These are phyloP conservation scores for Cotesia glomerata DNA, from an alignment of 1,140 invertebrate genomes.

Conservation along the genomic window DNA sequence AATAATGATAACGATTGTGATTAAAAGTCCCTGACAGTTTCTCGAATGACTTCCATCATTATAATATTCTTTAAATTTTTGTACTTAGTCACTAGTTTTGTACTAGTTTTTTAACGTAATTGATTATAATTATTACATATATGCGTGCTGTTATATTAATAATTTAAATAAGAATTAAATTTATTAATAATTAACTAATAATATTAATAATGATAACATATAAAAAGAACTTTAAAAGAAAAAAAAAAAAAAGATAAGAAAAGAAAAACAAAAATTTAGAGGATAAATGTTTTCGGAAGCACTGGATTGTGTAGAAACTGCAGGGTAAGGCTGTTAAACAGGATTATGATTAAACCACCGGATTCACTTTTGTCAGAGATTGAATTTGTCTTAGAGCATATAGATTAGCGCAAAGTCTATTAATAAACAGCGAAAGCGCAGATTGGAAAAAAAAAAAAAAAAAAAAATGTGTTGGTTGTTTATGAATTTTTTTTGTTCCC, in stretches of 20 bases:
- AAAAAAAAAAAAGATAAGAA: no score
- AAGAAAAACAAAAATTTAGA: constrained; percentile 4
- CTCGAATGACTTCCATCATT: constrained; percentile 54
- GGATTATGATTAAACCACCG: constrained; percentile 39
- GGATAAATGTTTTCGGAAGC: background rate
- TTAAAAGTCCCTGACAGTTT: constrained; percentile 50
- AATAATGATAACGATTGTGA: background rate
- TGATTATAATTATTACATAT: constrained; percentile 46
- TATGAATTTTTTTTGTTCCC: constrained; percentile 38
- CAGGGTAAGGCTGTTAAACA: background rate
- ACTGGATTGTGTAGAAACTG: constrained; percentile 11
- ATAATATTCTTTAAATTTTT: constrained; percentile 60
- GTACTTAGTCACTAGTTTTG: constrained; percentile 63
- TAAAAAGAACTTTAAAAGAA: background rate
- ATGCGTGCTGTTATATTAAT: constrained; percentile 58
- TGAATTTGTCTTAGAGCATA: constrained; percentile 46
- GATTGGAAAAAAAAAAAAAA: constrained; percentile 25
- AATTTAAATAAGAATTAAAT: constrained; percentile 58
- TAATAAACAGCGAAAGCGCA: constrained; percentile 53
- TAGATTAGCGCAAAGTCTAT: constrained; percentile 50
- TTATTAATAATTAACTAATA: constrained; percentile 30
- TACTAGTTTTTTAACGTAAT: constrained; percentile 64
- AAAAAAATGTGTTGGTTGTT: no score
- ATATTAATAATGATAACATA: background rate
- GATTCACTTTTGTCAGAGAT: background rate